Percentiles rank a stretch among this genome's conserved stretches.
Conservation (phyloP, 2,113 vertebrate genomes). For the Cichladusa arquata region DNA sequence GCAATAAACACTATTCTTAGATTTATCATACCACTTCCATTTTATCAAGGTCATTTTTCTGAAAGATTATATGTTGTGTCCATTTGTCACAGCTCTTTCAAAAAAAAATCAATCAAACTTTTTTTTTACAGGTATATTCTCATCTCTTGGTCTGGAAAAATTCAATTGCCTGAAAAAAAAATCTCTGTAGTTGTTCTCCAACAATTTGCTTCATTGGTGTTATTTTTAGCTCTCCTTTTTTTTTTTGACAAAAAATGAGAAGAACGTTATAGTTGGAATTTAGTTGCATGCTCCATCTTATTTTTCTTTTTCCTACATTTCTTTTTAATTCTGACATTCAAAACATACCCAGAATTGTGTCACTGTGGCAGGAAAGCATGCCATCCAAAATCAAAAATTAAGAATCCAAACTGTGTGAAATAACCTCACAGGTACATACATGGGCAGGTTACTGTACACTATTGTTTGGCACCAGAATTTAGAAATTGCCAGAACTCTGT, state of each 20-base stretch:
- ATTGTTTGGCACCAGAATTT: neutral
- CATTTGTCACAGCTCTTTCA: neutral
- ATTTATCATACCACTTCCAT: neutral
- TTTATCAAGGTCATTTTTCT: neutral
- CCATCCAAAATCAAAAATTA: neutral
- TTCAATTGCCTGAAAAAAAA: neutral
- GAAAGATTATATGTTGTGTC: neutral
- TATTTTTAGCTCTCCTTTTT: neutral
- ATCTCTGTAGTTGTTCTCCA: neutral
- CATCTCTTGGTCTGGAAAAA: neutral
- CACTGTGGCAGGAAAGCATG: neutral
- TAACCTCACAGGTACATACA: neutral
- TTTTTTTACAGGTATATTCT: neutral
- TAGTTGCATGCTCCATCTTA: neutral
- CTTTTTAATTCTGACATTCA: neutral
- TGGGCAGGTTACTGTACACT: neutral
- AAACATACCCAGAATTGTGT: neutral
- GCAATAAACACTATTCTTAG: neutral
- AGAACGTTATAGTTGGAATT: neutral
- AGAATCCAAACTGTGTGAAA: neutral
- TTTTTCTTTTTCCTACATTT: neutral
- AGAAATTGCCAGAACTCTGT: neutral
- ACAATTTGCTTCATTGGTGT: neutral
- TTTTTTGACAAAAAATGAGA: neutral
- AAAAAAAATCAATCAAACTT: neutral